Percentiles rank a stretch among this genome's conserved stretches.
Conservation (phyloP, 2,888 invertebrate species). For the Nebria brevicollis region DNA sequence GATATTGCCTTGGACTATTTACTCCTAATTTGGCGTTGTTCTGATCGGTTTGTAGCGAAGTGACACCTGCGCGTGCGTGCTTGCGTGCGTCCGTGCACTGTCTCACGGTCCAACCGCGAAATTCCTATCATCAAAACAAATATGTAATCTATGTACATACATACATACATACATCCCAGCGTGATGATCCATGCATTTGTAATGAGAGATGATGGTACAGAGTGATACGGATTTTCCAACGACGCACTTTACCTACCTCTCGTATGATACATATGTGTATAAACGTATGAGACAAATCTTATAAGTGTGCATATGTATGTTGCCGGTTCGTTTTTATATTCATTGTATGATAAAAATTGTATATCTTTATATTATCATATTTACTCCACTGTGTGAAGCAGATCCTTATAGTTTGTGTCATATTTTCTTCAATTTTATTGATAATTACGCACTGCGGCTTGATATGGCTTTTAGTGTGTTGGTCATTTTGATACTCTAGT, state of each 20-base stretch:
- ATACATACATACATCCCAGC: background rate
- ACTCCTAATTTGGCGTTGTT: slow-evolving; percentile 55
- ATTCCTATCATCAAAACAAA: background rate
- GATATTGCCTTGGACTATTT: slow-evolving; percentile 55
- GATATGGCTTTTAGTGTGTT: too few relatives aligned
- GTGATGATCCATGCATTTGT: background rate
- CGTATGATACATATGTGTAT: background rate
- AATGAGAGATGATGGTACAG: background rate
- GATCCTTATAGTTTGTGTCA: too few relatives aligned
- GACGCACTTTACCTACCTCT: background rate
- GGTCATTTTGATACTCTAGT: too few relatives aligned
- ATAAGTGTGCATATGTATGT: too few relatives aligned
- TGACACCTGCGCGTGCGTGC: background rate
- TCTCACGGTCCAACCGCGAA: background rate
- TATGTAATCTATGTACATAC: too few relatives aligned
- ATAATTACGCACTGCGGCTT: too few relatives aligned
- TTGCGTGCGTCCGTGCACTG: background rate
- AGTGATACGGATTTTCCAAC: background rate
- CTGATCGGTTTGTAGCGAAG: background rate
- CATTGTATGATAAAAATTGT: too few relatives aligned
- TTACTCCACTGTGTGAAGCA: too few relatives aligned
- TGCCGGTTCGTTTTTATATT: too few relatives aligned
- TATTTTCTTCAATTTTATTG: too few relatives aligned
- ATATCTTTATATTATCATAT: too few relatives aligned
- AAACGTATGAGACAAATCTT: too few relatives aligned